A percentile compares a stretch with the other conserved stretches of the same genome.
These are phyloP conservation scores for Teleiodes luculella DNA, from an alignment of 2,888 invertebrate genomes.

Conservation along the genomic window DNA sequence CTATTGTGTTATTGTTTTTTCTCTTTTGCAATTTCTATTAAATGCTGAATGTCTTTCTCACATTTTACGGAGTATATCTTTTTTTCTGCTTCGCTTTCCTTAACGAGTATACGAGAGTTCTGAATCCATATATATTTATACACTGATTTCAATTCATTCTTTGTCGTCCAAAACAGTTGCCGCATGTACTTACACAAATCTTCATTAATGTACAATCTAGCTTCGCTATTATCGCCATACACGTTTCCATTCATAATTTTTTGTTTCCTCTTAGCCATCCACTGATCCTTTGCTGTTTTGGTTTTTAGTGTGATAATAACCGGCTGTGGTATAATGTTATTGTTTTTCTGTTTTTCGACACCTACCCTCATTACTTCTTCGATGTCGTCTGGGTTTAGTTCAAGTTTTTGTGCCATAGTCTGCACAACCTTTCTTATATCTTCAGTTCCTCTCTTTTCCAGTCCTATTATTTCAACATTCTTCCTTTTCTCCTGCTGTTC, in stretches of 20 bases:
- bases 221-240: neutral
- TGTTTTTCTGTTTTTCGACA: neutral
- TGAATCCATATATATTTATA: conserved; percentile 4
- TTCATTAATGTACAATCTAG: neutral
- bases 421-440: neutral
- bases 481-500: neutral
- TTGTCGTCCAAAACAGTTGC: too few relatives aligned
- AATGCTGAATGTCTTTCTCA: neutral
- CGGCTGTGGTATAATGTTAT: neutral
- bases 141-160: too few relatives aligned
- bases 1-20: neutral
- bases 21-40: neutral
- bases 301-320: neutral
- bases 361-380: neutral
- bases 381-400: neutral
- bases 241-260: neutral
- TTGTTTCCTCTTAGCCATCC: neutral
- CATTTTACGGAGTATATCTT: neutral
- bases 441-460: neutral
- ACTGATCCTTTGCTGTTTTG: neutral
- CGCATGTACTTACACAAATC: neutral
- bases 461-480: neutral
- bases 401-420: neutral
- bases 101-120: neutral
- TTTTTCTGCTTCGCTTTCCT: neutral